These are phyloP conservation scores for Lophura nycthemera DNA, from an alignment of 2,113 vertebrate genomes.

Conservation along the genomic window DNA sequence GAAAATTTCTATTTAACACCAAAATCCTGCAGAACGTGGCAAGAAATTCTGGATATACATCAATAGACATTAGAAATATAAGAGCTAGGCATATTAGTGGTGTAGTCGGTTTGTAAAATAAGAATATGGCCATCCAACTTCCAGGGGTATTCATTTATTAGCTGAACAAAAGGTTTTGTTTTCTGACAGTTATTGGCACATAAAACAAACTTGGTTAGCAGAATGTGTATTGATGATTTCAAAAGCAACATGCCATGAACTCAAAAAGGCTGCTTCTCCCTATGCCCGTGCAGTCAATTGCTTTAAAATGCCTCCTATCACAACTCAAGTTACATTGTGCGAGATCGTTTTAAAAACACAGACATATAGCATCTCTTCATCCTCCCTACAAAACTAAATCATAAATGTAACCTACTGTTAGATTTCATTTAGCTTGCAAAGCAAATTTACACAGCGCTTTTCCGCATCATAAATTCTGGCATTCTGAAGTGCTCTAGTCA, in stretches of 20 bases:
- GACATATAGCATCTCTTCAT: neutral
- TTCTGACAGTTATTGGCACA: neutral
- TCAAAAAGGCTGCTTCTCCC: constrained; percentile 1
- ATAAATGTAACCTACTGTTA: neutral
- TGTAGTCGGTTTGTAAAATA: neutral
- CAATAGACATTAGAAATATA: neutral
- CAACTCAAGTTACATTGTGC: neutral
- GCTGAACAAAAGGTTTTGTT: neutral
- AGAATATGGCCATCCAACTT: neutral
- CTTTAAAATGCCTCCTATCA: neutral
- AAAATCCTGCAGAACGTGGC: neutral
- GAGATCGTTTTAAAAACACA: neutral
- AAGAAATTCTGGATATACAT: neutral
- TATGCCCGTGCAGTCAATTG: neutral
- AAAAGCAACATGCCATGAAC: neutral
- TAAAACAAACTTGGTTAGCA: neutral
- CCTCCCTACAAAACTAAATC: neutral
- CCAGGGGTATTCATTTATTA: neutral
- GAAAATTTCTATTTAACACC: neutral
- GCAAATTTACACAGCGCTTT: neutral
- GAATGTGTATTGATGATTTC: neutral
- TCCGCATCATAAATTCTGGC: neutral
- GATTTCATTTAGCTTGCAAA: neutral
- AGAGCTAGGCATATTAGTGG: neutral
- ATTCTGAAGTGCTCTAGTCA: neutral